Base-by-base conservation (phyloP, 2,797 vertebrate species). In the Gallinago nigripennis region DNA sequence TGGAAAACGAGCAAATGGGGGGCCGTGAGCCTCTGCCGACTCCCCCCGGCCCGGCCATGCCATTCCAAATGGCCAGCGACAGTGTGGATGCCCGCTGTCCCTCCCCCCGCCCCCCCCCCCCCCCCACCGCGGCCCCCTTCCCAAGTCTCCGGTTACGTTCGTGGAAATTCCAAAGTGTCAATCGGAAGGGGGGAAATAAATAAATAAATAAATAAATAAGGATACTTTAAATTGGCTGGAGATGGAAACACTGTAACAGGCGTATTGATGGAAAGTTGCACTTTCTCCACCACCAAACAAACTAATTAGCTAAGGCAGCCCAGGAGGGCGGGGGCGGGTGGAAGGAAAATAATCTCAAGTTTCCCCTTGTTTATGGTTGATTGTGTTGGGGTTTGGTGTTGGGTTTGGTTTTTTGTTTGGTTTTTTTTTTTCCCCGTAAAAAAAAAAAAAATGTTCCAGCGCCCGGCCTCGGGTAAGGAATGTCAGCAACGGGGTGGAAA, bases 401-500 rank as follows among this genome's bases (percentile, higher is more conserved):
- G 43, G 43, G 17, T 51, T 51, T 27, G 50, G 50, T 3, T 12
- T 51, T 27, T 51, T 31, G 11, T 6, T 16, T 28, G 16, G 16
- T 25, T 58, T 35, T 27, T 25, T 35, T 58, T 8, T 25, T 27
- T 58, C 25, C 8, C n/a, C 57, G 12, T 19, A 8, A 19, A 45
- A 45, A 45, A 45, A 45, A 45, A 54, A 5, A 48, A 35, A 48
- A 35, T n/a, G 72, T 8, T 24, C 4, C n/a, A 5, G 30, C 17
- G 16, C 57, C 37, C 25, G 43, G 37, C 43, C 43, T n/a, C 4
- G 80, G 69, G 68, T 85, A 91, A 93, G 95, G 94, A 95, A 95
- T 17, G 39, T 90, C 80, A 21, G 56, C 17, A 37, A 46, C 91
- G 19, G 86, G 76, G 43, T 92, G 96, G 97, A 97, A 97, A 97